Evolutionary conservation across 1,140 invertebrate genomes (phyloP).

Genomic region (Drosophila rufa): DNA sequence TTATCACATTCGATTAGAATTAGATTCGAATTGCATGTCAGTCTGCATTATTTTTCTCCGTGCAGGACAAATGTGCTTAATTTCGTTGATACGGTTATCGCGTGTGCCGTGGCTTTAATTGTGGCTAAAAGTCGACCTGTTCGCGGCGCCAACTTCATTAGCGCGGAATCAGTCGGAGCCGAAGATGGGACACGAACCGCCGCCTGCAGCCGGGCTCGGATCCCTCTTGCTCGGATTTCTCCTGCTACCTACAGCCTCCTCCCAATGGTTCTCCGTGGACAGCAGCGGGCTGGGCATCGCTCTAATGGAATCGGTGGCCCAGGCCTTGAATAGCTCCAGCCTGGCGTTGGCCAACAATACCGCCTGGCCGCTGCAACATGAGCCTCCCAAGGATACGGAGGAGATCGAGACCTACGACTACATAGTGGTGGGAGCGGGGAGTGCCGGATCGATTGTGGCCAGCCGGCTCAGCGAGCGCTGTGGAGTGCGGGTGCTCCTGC

Average conservation of each 20-base stretch:
- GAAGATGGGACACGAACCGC: constrained; percentile 19
- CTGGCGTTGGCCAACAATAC: constrained; percentile 86
- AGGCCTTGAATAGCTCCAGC: constrained; percentile 86
- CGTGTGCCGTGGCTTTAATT: constrained; percentile 16
- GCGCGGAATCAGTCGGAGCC: constrained; percentile 6
- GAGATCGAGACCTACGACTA: constrained; percentile 85
- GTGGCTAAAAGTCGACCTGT: constrained; percentile 11
- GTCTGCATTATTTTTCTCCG: neutral
- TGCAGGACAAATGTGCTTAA: constrained; percentile 8
- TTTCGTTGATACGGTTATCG: constrained; percentile 32
- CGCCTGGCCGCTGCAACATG: constrained; percentile 86
- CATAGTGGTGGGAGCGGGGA: constrained; percentile 87
- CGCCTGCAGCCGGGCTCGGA: no score
- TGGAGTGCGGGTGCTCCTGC: constrained; percentile 84
- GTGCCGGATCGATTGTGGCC: constrained; percentile 88
- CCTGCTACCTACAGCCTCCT: neutral
- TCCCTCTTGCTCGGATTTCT: neutral
- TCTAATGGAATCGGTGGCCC: constrained; percentile 86
- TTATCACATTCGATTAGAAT: neutral
- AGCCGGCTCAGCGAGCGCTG: constrained; percentile 69
- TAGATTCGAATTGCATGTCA: neutral
- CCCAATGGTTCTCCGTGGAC: constrained; percentile 14
- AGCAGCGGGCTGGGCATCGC: constrained; percentile 84
- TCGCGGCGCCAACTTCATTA: constrained; percentile 4
- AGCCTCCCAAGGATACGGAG: constrained; percentile 73